These are phyloP conservation scores for Lasioglossum baleicum DNA, from an alignment of 1,140 invertebrate genomes.

Conservation along the genomic window DNA sequence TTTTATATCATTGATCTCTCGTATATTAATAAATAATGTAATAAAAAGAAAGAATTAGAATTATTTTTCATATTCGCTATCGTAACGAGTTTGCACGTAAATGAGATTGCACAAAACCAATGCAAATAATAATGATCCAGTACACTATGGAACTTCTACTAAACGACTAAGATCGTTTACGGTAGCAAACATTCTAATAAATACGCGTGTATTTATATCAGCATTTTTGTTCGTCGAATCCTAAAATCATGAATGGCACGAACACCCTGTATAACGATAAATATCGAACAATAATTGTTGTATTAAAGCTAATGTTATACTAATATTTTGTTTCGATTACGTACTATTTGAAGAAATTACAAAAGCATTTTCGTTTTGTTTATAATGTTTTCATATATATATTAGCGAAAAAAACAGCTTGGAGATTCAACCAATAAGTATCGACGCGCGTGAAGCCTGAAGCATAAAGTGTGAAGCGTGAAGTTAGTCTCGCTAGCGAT, in stretches of 20 bases:
- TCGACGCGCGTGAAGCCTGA: conserved; percentile 3
- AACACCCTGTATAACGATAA: not conserved
- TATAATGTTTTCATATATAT: not conserved
- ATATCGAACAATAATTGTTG: not conserved
- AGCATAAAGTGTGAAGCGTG: too few relatives aligned
- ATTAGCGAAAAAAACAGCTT: not conserved
- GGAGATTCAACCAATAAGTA: not conserved
- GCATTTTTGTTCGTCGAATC: not conserved
- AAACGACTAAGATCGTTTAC: too few relatives aligned
- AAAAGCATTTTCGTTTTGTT: not conserved
- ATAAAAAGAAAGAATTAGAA: not conserved
- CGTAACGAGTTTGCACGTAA: too few relatives aligned
- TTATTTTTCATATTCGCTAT: not conserved
- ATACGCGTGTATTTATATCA: too few relatives aligned
- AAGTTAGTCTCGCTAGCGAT: conserved; percentile 18
- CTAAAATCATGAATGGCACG: not conserved
- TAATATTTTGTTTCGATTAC: not conserved
- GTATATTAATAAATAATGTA: not conserved
- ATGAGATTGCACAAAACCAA: too few relatives aligned
- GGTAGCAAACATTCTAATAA: too few relatives aligned
- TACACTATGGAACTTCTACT: too few relatives aligned
- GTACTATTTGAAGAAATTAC: not conserved
- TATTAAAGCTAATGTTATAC: not conserved
- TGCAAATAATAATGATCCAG: too few relatives aligned
- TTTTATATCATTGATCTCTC: not conserved